Conservation (phyloP, 2,113 vertebrate genomes). For the Lampris megalopsis region DNA sequence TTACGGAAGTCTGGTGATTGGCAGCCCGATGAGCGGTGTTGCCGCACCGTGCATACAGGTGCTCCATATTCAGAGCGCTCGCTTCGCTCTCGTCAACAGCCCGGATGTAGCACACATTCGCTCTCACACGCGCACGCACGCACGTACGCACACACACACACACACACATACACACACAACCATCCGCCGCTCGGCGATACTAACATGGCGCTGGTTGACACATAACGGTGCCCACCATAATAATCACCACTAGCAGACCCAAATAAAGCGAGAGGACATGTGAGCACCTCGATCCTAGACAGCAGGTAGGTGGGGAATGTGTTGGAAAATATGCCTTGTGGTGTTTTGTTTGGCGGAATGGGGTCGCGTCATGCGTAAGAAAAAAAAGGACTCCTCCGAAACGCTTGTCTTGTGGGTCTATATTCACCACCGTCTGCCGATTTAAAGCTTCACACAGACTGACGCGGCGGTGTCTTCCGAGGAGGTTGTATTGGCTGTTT, state of each 20-base stretch:
- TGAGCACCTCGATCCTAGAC: conserved; percentile 65
- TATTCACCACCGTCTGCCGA: background rate
- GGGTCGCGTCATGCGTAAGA: conserved; percentile 50
- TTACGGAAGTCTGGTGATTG: background rate
- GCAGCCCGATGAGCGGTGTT: too few relatives aligned
- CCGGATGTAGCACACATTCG: conserved; percentile 80
- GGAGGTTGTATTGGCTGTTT: conserved; percentile 28
- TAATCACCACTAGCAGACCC: conserved; percentile 42
- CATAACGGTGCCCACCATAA: conserved; percentile 68
- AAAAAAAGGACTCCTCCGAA: conserved; percentile 33
- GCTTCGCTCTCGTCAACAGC: conserved; percentile 69
- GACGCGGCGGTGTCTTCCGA: conserved; percentile 55
- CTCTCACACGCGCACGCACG: too few relatives aligned
- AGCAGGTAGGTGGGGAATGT: conserved; percentile 68
- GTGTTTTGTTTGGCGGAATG: conserved; percentile 13
- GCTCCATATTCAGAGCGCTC: conserved; percentile 56
- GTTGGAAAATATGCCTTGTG: conserved; percentile 16
- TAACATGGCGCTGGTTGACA: conserved; percentile 81
- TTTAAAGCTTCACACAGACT: conserved; percentile 17
- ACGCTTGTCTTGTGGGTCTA: conserved; percentile 22
- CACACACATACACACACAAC: conserved; percentile 39
- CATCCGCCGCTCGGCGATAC: conserved; percentile 62
- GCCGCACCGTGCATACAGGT: conserved; percentile 57
- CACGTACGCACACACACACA: background rate
- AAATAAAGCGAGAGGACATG: conserved; percentile 72